Evolutionary conservation across 2,797 vertebrate species (phyloP).

Genomic region (Myotis findleyi): DNA sequence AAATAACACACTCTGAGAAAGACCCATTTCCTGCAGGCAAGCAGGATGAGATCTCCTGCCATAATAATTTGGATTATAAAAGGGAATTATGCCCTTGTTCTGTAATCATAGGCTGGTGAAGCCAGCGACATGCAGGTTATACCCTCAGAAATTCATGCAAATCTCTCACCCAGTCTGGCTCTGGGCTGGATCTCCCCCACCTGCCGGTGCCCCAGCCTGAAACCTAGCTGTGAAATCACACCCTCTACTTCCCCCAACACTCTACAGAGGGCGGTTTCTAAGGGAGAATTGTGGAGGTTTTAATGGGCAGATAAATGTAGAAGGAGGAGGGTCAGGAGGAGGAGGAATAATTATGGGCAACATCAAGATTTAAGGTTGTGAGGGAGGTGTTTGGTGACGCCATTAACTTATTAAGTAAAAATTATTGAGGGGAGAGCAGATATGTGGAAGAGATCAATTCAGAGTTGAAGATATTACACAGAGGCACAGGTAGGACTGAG

Average conservation of each 20-base stretch:
- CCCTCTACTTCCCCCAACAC: background rate
- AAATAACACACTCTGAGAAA: constrained; percentile 51
- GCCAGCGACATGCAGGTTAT: background rate
- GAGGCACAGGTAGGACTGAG: background rate
- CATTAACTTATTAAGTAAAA: background rate
- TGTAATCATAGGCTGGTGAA: background rate
- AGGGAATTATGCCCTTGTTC: constrained; percentile 17
- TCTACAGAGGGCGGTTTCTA: background rate
- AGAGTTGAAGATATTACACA: background rate
- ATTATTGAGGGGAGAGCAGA: background rate
- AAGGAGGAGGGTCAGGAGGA: background rate
- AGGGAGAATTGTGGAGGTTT: background rate
- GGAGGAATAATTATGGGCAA: background rate
- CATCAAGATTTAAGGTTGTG: background rate
- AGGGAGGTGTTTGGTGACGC: background rate
- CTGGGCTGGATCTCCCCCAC: background rate
- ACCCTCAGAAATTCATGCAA: background rate
- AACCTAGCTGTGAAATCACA: background rate
- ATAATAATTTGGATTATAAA: background rate
- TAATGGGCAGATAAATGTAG: background rate
- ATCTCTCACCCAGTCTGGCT: background rate
- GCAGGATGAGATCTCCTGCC: background rate
- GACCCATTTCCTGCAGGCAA: background rate
- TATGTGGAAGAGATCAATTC: background rate
- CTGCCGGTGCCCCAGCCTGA: background rate